Conservation (phyloP, 2,797 vertebrate species). For the Mycteria americana region DNA sequence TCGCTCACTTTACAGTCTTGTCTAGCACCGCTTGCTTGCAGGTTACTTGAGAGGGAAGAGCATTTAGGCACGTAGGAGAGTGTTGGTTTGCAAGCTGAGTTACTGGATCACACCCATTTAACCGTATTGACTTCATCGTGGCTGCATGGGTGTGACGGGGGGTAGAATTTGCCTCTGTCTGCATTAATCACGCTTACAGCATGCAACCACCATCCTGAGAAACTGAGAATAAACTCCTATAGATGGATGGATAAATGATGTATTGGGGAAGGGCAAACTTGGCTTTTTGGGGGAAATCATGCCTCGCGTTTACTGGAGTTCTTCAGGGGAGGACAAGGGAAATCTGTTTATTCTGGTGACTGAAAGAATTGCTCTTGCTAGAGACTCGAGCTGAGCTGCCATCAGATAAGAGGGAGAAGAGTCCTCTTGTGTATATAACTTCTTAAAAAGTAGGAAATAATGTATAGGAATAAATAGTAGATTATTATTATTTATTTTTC, state of each 20-base stretch:
- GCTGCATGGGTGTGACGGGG: neutral
- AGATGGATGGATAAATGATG: neutral
- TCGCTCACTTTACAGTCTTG: neutral
- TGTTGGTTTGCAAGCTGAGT: neutral
- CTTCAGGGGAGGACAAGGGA: neutral
- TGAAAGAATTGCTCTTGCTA: accelerated
- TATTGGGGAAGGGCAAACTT: neutral
- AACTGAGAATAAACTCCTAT: neutral
- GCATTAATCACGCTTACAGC: neutral
- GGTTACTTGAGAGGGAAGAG: neutral
- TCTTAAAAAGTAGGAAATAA: neutral
- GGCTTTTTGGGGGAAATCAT: neutral
- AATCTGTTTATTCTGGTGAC: neutral
- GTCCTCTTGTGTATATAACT: neutral
- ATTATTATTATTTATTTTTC: too few species aligned
- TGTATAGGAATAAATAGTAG: neutral
- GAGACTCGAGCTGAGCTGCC: neutral
- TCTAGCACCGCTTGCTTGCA: neutral
- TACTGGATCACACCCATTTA: neutral
- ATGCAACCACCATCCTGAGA: neutral
- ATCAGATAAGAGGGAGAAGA: neutral
- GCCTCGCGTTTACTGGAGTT: neutral
- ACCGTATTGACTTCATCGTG: neutral
- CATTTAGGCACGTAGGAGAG: accelerated
- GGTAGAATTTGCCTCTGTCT: neutral